Base-by-base conservation (phyloP, 2,888 invertebrate genomes). In the Scaptomyza tumidula region DNA sequence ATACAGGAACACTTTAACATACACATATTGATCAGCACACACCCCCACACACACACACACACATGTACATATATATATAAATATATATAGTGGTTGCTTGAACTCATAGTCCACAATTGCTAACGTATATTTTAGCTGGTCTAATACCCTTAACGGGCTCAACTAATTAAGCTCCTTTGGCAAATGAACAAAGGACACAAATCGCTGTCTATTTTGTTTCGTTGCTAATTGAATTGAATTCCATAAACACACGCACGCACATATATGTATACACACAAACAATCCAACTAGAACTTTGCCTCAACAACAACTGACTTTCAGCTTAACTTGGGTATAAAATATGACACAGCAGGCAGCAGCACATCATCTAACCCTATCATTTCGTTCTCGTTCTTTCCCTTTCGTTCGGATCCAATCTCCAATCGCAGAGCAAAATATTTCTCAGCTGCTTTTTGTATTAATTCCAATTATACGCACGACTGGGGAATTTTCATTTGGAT, bases 401-500 rank as follows among this genome's bases (percentile, higher is more conserved):
- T 29, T 29, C 27, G 29, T 29, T 29, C 0, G 6, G 37, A 29
- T 31, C 13, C 35, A 35, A 5, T 14, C 39, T 14, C 39, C 37
- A 24, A 24, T 24, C 24, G 37, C 37, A 37, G n/a, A 37, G 2
- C 37, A 37, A 78, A 57, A 78, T 71, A 71, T 71, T 74, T 77
- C 71, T 74, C 65, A 71, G 74, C 71, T 73, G 76, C 63, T 67
- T 85, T 84, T 85, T 88, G 88, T 89, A 89, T 90, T 90, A 90
- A 90, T 89, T 89, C 88, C 86, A 90, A 90, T 90, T 90, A 90
- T 89, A 89, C 90, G 90, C 89, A 89, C 90, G 86, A 78, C 85
- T 89, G 85, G 78, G 82, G 83, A 88, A 86, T 88, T 85, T 82
- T 75, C 89, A 74, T 78, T 80, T 88, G 89, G 88, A 71, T 75